Percentiles rank a stretch among this genome's conserved stretches.
Conservation (phyloP, 2,888 invertebrate genomes). For the Ectemnius continuus region DNA sequence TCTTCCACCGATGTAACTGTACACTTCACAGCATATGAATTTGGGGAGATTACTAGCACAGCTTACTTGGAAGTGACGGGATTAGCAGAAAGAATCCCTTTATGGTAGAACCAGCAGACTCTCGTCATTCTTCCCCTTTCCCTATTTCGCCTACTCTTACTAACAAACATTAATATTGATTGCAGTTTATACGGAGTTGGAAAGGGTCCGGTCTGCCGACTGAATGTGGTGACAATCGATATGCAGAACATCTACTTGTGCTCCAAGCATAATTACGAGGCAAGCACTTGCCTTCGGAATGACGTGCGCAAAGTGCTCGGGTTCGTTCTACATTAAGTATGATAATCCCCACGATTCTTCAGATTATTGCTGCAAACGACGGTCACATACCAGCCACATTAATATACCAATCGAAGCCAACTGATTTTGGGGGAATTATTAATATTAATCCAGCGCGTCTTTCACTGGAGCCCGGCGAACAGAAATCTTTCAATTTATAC, state of each 20-base stretch:
- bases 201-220: conserved; percentile 80
- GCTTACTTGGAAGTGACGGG: conserved; percentile 83
- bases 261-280: conserved; percentile 82
- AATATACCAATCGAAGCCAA: conserved; percentile 77
- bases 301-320: no score
- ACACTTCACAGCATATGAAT: conserved; percentile 80
- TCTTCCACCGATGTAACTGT: conserved; percentile 79
- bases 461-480: conserved; percentile 79
- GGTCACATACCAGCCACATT: conserved; percentile 83
- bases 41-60: conserved; percentile 79
- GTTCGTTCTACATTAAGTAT: no score
- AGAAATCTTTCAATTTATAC: conserved; percentile 80
- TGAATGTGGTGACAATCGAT: conserved; percentile 81
- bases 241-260: conserved; percentile 81
- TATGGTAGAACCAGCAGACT: conserved; percentile 70
- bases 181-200: conserved; percentile 79
- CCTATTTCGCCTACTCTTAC: no score
- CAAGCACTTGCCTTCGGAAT: conserved; percentile 67
- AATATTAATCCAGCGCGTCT: conserved; percentile 79
- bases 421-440: conserved; percentile 81
- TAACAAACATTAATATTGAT: neutral
- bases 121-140: neutral
- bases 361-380: conserved; percentile 71
- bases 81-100: conserved; percentile 78
- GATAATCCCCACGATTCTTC: conserved; percentile 8